A percentile compares a stretch with the other conserved stretches of the same genome.
Conservation (phyloP, 2,113 vertebrate species). For the Microcebus ravelobensis region DNA sequence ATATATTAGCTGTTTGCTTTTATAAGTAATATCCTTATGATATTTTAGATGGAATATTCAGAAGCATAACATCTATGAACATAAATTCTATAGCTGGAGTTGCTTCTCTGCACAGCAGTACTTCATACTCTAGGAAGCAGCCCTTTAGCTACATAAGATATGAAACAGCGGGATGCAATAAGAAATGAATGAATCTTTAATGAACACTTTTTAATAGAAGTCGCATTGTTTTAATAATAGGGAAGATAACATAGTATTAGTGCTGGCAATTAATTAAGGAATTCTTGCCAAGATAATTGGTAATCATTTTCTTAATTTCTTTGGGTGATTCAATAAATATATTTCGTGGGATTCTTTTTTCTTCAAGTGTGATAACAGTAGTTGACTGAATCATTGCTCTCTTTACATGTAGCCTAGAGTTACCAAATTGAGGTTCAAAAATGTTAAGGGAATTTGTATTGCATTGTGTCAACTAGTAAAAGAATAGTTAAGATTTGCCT, state of each 20-base stretch:
- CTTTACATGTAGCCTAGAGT: background rate
- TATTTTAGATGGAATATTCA: conserved; percentile 18
- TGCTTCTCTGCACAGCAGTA: conserved; percentile 59
- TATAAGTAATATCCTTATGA: background rate
- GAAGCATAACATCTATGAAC: background rate
- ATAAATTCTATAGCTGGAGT: background rate
- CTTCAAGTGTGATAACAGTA: conserved; percentile 31
- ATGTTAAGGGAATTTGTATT: conserved; percentile 10
- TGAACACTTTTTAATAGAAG: conserved; percentile 80
- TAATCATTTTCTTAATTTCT: conserved; percentile 81
- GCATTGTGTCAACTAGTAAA: background rate
- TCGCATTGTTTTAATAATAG: conserved; percentile 78
- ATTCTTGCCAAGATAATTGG: conserved; percentile 80
- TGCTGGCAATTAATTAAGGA: conserved; percentile 79
- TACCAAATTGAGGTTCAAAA: conserved; percentile 26
- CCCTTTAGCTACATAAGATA: conserved; percentile 78
- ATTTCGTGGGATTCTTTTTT: conserved; percentile 13
- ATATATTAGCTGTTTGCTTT: conserved; percentile 7
- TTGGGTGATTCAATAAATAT: conserved; percentile 73
- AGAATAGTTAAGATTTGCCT: background rate
- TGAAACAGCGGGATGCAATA: conserved; percentile 76
- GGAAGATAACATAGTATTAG: conserved; percentile 75
- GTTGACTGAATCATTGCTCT: conserved; percentile 30
- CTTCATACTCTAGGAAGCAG: conserved; percentile 50
- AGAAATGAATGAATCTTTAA: conserved; percentile 81